Evolutionary conservation across 2,113 vertebrate species (phyloP).

Genomic region (Salvelinus sp.): DNA sequence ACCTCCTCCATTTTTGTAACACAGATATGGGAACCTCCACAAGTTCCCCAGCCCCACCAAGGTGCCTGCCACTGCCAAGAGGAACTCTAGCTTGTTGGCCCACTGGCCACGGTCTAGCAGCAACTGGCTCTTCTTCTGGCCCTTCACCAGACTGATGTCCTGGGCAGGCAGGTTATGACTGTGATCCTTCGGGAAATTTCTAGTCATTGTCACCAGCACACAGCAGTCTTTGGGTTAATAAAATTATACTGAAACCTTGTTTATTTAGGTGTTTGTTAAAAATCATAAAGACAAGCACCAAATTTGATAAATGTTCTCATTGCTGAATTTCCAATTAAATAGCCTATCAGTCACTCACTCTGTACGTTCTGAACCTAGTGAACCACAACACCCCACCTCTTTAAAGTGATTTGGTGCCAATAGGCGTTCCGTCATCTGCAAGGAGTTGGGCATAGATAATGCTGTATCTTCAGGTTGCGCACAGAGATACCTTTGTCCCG

Average conservation of each 20-base stretch:
- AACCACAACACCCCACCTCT: too few species aligned
- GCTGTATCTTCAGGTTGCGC: not conserved
- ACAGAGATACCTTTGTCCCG: slow-evolving; percentile 19
- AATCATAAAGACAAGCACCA: too few species aligned
- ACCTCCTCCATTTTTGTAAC: slow-evolving; percentile 42
- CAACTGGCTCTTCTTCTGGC: slow-evolving; percentile 7
- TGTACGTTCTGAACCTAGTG: too few species aligned
- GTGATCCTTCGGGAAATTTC: not conserved
- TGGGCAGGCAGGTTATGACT: slow-evolving; percentile 2
- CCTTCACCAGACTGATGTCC: not conserved
- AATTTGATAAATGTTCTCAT: too few species aligned
- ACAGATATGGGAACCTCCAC: slow-evolving; percentile 42
- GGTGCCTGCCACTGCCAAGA: slow-evolving; percentile 28
- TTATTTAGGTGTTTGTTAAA: too few species aligned
- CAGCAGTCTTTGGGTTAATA: not conserved
- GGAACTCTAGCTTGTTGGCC: slow-evolving; percentile 1
- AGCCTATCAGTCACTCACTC: too few species aligned
- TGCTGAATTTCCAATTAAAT: too few species aligned
- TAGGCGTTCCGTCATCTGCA: too few species aligned
- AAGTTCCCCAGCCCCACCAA: slow-evolving; percentile 38
- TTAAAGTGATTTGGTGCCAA: too few species aligned
- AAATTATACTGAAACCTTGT: not conserved
- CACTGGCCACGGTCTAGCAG: slow-evolving; percentile 24
- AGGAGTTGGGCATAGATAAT: slow-evolving; percentile 1
- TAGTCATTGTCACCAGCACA: slow-evolving; percentile 17